Base-by-base conservation (phyloP, 30 jellyfish, hydroid and myxozoan species). In the Chrysaora quinquecirrha region DNA sequence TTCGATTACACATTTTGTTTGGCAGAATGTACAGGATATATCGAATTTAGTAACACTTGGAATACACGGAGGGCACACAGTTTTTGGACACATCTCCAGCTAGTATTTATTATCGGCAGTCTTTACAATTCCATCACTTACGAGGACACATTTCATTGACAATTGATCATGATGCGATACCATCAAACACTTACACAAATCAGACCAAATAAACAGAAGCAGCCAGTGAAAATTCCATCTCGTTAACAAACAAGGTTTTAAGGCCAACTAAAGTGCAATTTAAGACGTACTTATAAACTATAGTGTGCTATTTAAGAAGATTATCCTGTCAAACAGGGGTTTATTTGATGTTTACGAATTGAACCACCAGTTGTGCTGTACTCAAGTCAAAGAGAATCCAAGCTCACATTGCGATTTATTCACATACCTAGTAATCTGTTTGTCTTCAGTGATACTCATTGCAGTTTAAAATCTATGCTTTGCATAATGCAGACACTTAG, bases 41-140 rank as follows among this genome's bases (percentile, higher is more conserved):
- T 52, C 68, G 29, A 52, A 52, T 52, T 52, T 20, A 52, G 12
- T 25, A 52, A 4, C 24, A 52, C 24, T 52, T 19, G 29, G 68
- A 52, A 19, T 19, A 52, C n/a, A 38, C 14, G 6, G 11, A 38
- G 6, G 54, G 54, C 54, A 38, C 54, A 38, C 54, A 38, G 54
- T 38, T 48, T 64, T 2, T 63, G 81, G 83, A 69, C 71, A 74
- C 78, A 49, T 80, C 24, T 81, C 90, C 68, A 16, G 74, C 92
- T 6, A 24, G 92, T 1, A 46, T 30, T 82, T 33, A 69, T 70
- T 68, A 54, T 25, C 84, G 62, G 77, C 73, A 47, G 23, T 48
- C 92, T 29, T 35, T 82, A 21, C 69, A 38, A 56, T 32, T 43
- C 82, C 85, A 0, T 60, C 60, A 80, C 48, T 22, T 80, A 16